Percentiles rank a stretch among this genome's conserved stretches.
Evolutionary conservation across 2,113 vertebrate species (phyloP).

Genomic region (Pterocles gutturalis): DNA sequence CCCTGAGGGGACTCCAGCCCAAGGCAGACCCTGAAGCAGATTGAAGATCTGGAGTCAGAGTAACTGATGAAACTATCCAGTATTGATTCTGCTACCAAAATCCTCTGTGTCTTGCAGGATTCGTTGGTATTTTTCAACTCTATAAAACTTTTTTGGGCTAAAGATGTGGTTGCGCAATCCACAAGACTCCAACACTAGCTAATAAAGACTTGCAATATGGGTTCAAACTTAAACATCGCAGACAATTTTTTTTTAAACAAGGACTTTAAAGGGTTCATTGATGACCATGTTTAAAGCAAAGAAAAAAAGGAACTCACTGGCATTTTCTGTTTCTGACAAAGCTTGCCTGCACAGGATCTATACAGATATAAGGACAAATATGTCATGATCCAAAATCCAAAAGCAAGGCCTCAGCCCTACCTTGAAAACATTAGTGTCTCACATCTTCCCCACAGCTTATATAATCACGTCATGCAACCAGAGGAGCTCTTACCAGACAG

Average conservation of each 20-base stretch:
- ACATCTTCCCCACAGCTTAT: background rate
- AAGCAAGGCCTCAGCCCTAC: background rate
- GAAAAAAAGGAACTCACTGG: background rate
- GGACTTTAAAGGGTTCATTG: background rate
- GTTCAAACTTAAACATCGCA: background rate
- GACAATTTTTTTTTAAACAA: background rate
- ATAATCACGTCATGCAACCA: background rate
- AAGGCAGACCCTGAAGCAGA: background rate
- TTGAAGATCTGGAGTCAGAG: background rate
- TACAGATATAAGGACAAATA: background rate
- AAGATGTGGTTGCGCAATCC: background rate
- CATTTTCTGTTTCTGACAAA: background rate
- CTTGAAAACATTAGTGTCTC: background rate
- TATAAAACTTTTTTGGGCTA: background rate
- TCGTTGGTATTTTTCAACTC: background rate
- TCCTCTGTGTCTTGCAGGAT: background rate
- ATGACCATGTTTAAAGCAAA: background rate
- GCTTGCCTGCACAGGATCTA: background rate
- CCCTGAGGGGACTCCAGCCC: background rate
- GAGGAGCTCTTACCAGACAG: background rate
- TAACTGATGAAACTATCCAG: background rate
- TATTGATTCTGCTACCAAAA: background rate
- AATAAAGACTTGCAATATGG: background rate
- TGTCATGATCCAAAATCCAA: background rate
- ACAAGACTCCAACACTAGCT: background rate